Base-by-base conservation (phyloP, 2,888 invertebrate species). In the Drosophila mulleri region DNA sequence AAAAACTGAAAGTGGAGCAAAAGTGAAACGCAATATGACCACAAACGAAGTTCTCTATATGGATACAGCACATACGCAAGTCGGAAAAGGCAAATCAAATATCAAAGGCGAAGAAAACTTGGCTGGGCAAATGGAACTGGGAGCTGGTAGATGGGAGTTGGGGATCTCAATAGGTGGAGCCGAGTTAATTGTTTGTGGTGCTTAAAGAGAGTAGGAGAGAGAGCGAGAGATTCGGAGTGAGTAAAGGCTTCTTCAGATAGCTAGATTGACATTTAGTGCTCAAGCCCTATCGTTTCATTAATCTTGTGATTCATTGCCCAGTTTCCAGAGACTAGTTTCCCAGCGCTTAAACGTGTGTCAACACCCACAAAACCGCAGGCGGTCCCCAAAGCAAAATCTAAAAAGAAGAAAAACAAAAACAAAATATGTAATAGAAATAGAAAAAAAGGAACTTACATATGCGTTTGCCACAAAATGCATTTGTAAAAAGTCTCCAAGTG, bases 1-100 rank as follows among this genome's bases (percentile, higher is more conserved):
- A 79, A 85, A 85, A 81, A 79, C 74, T 59, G 75, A 75, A 80
- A 83, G 83, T 83, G 78, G 82, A 91, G 91, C 87, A 90, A 91
- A 91, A 90, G 90, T 91, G 91, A 91, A 91, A 91, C 91, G 91
- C 90, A 91, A 91, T 91, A 91, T 83, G 86, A 72, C 83, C 79
- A 88, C 85, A 88, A 90, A 82, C 73, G 72, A 69, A 72, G 70
- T 58, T 39, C 56, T 42, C 56, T 42, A 50, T 14, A 50, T 37
- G 16, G 53, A 41, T 26, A 58, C 39, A 11, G 39, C 54, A 54
- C 45, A 18, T 50, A 39, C n/a, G 60, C 53, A 73, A 39, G 68
- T 72, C 75, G 82, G 75, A 75, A 86, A 69, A 75, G 72, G 73
- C 81, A 90, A 87, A 88, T 90, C 90, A 90, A 90, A 90, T 90